phyloP scores from a whole-genome alignment of 30 jellyfish, hydroid and myxozoan genomes.

The Phacellophora camtschatica region DNA sequence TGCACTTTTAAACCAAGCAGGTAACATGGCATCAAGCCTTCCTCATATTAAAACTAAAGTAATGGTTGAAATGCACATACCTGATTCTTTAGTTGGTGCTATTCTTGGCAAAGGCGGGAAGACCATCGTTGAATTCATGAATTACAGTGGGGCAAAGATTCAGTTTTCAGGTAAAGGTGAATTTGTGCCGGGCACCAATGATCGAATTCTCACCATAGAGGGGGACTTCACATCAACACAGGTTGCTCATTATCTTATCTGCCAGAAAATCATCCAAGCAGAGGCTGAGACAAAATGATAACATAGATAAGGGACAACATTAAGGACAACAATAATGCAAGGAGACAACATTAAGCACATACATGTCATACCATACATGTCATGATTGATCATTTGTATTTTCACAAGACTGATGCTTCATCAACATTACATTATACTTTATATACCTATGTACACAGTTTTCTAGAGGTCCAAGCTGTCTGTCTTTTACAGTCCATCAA shows the following conservation, averaged over 20 bases:
- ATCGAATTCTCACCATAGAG: constrained; percentile 89
- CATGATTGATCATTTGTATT: too few species aligned
- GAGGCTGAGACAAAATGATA: constrained; percentile 65
- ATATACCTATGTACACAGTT: too few species aligned
- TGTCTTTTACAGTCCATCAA: too few species aligned
- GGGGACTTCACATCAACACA: constrained; percentile 95
- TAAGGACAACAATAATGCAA: too few species aligned
- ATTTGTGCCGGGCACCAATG: constrained; percentile 95
- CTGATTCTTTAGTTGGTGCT: constrained; percentile 92
- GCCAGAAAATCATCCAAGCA: constrained; percentile 95
- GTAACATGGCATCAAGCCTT: constrained; percentile 39
- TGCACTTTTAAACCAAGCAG: constrained; percentile 58
- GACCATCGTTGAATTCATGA: constrained; percentile 89
- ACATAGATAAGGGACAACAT: not conserved
- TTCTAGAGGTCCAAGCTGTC: too few species aligned
- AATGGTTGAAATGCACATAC: constrained; percentile 92
- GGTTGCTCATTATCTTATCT: constrained; percentile 89
- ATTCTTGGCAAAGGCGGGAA: constrained; percentile 97
- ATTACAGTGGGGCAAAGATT: constrained; percentile 98
- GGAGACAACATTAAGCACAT: too few species aligned
- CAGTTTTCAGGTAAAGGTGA: constrained; percentile 98
- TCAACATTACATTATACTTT: too few species aligned
- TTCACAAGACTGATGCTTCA: too few species aligned
- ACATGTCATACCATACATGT: too few species aligned
- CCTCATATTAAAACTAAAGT: constrained; percentile 91